Conservation (phyloP, 2,888 invertebrate genomes). For the Nomada hirtipes region DNA sequence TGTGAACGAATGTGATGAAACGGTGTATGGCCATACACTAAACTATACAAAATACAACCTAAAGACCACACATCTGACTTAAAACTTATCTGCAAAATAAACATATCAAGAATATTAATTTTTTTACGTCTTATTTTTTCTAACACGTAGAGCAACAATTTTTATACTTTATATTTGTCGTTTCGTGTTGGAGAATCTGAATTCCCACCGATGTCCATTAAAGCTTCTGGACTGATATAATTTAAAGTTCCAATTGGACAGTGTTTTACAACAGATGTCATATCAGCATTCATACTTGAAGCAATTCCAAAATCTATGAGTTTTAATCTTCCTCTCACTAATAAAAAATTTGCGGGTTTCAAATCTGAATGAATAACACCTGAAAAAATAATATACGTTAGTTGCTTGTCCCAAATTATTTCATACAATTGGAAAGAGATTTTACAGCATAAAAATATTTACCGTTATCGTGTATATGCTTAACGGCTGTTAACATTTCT, state of each 20-base stretch:
- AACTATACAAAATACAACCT: constrained; percentile 97
- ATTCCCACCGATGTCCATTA: constrained; percentile 87
- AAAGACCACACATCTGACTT: constrained; percentile 99
- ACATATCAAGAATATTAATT: constrained; percentile 4
- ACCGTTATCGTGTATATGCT: constrained; percentile 96
- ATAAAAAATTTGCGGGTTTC: constrained; percentile 98
- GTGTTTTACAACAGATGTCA: constrained; percentile 94
- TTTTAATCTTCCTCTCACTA: constrained; percentile 94
- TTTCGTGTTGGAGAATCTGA: constrained; percentile 81
- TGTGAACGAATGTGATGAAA: constrained; percentile 92
- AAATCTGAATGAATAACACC: constrained; percentile 98
- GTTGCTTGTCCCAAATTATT: not conserved
- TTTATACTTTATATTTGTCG: constrained; percentile 76
- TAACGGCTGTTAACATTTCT: constrained; percentile 96
- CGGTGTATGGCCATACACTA: constrained; percentile 96
- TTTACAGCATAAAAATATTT: constrained; percentile 52
- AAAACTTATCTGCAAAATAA: constrained; percentile 89
- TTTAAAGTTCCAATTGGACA: constrained; percentile 95
- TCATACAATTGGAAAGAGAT: constrained; percentile 37
- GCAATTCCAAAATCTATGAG: constrained; percentile 99
- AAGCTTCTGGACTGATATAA: constrained; percentile 98
- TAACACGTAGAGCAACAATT: too few species aligned
- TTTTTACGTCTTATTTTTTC: not conserved
- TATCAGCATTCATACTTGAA: constrained; percentile 93
- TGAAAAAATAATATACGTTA: constrained; percentile 79